Percentiles rank a stretch among this genome's conserved stretches.
Conservation (phyloP, 2,113 vertebrate species). For the Piprites chloris region DNA sequence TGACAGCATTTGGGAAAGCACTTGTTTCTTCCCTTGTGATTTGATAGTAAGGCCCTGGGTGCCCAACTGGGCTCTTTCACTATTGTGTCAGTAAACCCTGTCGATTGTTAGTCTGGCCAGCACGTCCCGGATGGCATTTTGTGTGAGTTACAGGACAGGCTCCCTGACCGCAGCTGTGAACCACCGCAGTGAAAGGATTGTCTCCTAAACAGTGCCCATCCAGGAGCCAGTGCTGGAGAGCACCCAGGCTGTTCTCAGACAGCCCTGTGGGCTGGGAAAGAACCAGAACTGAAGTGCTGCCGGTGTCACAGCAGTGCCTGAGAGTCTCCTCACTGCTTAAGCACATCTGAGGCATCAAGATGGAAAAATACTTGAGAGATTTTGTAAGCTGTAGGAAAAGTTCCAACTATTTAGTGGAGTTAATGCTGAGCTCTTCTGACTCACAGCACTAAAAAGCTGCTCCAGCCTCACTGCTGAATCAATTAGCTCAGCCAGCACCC, state of each 20-base stretch:
- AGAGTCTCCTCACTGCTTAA: not conserved
- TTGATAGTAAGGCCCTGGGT: not conserved
- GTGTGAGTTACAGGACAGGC: not conserved
- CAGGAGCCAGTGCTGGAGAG: not conserved
- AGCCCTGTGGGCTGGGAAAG: not conserved
- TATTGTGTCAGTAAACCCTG: not conserved
- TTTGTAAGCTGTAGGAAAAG: slow-evolving; percentile 46
- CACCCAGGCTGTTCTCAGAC: not conserved
- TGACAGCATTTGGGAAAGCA: not conserved
- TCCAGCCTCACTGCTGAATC: slow-evolving; percentile 37
- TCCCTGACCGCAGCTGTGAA: not conserved
- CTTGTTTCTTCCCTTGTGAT: not conserved
- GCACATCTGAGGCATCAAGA: not conserved
- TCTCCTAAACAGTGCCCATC: not conserved
- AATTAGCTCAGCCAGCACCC: slow-evolving; percentile 46
- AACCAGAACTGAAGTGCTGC: not conserved
- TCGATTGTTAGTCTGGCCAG: not conserved
- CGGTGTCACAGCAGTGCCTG: not conserved
- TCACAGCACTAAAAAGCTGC: slow-evolving; percentile 34
- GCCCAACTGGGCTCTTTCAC: not conserved
- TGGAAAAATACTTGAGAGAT: slow-evolving; percentile 50
- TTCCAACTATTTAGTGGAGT: slow-evolving; percentile 27
- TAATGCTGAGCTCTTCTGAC: slow-evolving; percentile 52
- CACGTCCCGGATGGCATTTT: not conserved
- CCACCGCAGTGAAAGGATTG: not conserved